Conservation (phyloP, 2,797 vertebrate species). For the Eutrigla gurnardus region DNA sequence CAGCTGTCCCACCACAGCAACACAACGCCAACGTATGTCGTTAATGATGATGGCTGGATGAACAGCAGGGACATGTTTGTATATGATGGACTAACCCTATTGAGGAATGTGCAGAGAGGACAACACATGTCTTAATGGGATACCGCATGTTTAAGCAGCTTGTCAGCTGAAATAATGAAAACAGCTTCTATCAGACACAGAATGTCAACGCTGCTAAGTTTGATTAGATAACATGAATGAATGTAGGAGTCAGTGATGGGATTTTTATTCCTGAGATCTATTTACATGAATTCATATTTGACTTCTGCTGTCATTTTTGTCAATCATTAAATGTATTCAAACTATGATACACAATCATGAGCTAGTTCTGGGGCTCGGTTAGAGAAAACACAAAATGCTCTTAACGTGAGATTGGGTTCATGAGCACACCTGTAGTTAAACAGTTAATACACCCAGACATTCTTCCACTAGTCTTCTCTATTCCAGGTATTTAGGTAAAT, state of each 20-base stretch:
- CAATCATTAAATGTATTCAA: constrained; percentile 1
- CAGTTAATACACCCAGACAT: neutral
- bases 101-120: neutral
- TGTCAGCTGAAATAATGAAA: constrained; percentile 12
- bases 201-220: constrained; percentile 5
- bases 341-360: neutral
- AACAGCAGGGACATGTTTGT: constrained; percentile 12
- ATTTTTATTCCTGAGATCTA: neutral
- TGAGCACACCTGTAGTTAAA: neutral
- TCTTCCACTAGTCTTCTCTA: neutral
- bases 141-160: constrained; percentile 27
- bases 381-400: neutral
- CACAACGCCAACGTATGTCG: neutral
- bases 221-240: neutral
- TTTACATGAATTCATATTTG: neutral
- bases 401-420: neutral
- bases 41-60: constrained; percentile 23
- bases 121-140: constrained; percentile 4
- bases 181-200: neutral
- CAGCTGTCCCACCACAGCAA: constrained; percentile 26
- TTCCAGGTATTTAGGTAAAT: neutral
- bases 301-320: neutral
- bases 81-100: neutral
- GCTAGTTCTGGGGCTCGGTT: no score
- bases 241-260: neutral